These are phyloP conservation scores for Neolamprologus cancellatus DNA, from an alignment of 2,113 vertebrate species.

Conservation along the genomic window DNA sequence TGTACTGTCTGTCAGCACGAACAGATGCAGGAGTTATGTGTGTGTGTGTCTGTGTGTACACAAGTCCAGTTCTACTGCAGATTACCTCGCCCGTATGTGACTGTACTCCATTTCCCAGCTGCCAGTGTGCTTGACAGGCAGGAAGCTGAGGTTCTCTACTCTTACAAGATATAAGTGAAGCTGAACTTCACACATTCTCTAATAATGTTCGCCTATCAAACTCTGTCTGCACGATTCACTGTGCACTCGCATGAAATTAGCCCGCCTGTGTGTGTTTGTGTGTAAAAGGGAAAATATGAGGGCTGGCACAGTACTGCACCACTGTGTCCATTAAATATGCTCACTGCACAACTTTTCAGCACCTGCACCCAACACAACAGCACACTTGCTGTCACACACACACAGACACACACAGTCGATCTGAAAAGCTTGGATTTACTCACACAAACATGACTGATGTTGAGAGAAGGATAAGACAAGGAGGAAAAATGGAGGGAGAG, in stretches of 20 bases:
- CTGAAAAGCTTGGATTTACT: slow-evolving; percentile 19
- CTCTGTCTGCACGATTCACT: not conserved
- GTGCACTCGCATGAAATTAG: slow-evolving; percentile 15
- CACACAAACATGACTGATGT: slow-evolving; percentile 15
- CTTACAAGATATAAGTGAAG: not conserved
- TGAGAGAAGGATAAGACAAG: not conserved
- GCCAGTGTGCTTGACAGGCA: not conserved
- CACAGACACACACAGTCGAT: not conserved
- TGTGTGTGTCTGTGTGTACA: not conserved
- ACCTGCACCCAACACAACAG: slow-evolving; percentile 55
- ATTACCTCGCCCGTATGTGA: not conserved
- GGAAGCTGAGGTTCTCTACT: not conserved
- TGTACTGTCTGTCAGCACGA: not conserved
- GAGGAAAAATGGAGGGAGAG: not conserved
- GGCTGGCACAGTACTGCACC: not conserved
- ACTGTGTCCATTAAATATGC: slow-evolving; percentile 57
- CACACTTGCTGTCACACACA: slow-evolving; percentile 11
- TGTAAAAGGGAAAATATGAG: not conserved
- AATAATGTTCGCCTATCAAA: not conserved
- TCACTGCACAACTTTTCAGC: slow-evolving; percentile 61
- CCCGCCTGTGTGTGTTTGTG: not conserved
- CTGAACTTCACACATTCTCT: not conserved
- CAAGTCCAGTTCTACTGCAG: not conserved
- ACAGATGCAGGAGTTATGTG: not conserved
- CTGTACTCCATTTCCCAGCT: not conserved